phyloP scores from a whole-genome alignment of 2,888 invertebrate species.

The Clostera curtula region DNA sequence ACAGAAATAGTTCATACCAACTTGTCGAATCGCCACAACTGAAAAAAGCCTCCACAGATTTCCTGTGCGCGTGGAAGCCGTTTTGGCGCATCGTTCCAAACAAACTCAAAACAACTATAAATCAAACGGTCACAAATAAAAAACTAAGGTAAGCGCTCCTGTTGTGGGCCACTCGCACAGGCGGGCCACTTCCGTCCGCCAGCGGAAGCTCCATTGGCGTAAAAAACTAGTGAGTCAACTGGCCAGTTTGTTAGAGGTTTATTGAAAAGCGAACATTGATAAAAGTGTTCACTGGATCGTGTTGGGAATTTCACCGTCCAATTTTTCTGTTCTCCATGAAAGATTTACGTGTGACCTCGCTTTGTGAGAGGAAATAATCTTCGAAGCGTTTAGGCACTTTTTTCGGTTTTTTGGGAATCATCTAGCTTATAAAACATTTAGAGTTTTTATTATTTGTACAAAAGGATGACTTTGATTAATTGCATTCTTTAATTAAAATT shows the following conservation, averaged over 20 bases:
- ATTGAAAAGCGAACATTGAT: constrained; percentile 57
- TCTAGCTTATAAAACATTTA: too few species aligned
- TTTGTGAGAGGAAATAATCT: constrained; percentile 4
- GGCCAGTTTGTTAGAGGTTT: constrained; percentile 55
- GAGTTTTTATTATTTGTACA: too few species aligned
- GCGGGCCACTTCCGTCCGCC: constrained; percentile 55
- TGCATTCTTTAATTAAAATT: too few species aligned
- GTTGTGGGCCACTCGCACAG: constrained; percentile 56
- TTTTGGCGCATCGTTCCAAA: constrained; percentile 50
- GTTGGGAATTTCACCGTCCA: constrained; percentile 27
- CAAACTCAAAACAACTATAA: constrained; percentile 71
- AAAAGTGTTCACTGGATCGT: constrained; percentile 41
- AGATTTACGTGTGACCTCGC: constrained; percentile 18
- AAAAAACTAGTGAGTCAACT: constrained; percentile 61
- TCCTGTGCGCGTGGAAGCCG: constrained; percentile 54
- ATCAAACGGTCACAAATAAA: constrained; percentile 68
- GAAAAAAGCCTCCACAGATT: constrained; percentile 40
- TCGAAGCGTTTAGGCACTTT: constrained; percentile 3
- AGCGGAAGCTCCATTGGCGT: constrained; percentile 67
- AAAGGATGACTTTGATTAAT: too few species aligned
- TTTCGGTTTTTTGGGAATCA: too few species aligned
- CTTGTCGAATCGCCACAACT: constrained; percentile 24
- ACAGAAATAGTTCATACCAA: too few species aligned
- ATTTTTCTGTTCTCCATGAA: constrained; percentile 33
- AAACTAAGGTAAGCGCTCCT: constrained; percentile 73